A percentile compares a stretch with the other conserved stretches of the same genome.
Conservation (phyloP, 2,888 invertebrate species). For the Eumacrocentrus americanus region DNA sequence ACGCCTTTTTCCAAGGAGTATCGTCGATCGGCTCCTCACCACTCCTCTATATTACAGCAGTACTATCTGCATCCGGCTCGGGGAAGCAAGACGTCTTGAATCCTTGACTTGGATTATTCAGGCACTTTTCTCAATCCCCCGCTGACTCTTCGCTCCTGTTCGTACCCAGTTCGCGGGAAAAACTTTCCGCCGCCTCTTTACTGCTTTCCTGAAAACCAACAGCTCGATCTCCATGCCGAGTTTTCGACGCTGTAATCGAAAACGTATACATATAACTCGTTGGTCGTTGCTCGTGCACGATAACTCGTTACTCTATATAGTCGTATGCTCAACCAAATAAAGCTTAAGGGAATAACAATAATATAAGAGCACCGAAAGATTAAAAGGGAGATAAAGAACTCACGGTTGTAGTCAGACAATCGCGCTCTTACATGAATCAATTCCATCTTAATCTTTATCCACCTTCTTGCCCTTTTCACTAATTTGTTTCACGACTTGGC, state of each 20-base stretch:
- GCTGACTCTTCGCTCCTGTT: background rate
- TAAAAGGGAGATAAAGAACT: too few relatives aligned
- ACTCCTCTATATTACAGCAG: conserved; percentile 18
- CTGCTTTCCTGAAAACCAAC: too few relatives aligned
- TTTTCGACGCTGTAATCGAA: conserved; percentile 28
- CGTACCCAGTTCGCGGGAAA: conserved; percentile 6
- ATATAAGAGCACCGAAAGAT: too few relatives aligned
- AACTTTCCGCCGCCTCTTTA: conserved; percentile 27
- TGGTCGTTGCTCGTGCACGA: background rate
- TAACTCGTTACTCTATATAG: too few relatives aligned
- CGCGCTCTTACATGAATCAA: too few relatives aligned
- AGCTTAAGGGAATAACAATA: too few relatives aligned
- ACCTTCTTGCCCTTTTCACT: background rate
- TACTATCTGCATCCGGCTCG: background rate
- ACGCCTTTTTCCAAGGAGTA: background rate
- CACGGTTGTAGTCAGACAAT: too few relatives aligned
- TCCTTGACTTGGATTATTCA: conserved; percentile 33
- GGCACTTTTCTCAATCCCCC: conserved; percentile 27
- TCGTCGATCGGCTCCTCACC: conserved; percentile 1
- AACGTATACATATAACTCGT: conserved; percentile 5
- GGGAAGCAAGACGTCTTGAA: conserved; percentile 7
- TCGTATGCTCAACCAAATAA: too few relatives aligned
- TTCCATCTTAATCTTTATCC: too few relatives aligned
- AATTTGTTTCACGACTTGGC: conserved; percentile 18
- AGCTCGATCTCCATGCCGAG: background rate